Evolutionary conservation across 1,140 invertebrate genomes (phyloP).

Genomic region (Galendromus occidentalis): DNA sequence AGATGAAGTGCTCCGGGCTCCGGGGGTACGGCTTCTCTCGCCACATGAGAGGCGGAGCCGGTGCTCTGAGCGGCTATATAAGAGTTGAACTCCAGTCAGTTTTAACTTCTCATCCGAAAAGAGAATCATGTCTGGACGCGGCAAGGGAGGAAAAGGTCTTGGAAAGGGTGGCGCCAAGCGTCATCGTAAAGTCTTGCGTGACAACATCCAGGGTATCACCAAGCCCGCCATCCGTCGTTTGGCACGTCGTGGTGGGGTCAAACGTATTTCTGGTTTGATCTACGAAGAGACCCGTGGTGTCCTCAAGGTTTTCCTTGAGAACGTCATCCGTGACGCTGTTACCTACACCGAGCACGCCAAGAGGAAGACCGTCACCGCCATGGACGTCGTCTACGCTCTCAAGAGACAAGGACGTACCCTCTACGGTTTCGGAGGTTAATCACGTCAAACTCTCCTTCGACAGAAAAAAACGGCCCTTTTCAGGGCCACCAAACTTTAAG

Average conservation of each 20-base stretch:
- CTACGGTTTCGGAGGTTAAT: constrained; percentile 38
- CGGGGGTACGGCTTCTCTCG: too few species aligned
- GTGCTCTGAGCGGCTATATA: too few species aligned
- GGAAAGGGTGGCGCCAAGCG: constrained; percentile 29
- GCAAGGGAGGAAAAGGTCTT: constrained; percentile 30
- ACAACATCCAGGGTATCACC: constrained; percentile 53
- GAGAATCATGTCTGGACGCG: constrained; percentile 26
- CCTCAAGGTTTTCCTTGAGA: constrained; percentile 58
- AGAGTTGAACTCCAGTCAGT: too few species aligned
- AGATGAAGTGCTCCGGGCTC: too few species aligned
- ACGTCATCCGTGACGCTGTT: constrained; percentile 57
- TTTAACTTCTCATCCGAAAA: neutral
- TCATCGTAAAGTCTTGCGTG: constrained; percentile 35
- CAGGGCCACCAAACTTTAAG: constrained; percentile 23
- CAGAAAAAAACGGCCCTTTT: constrained; percentile 25
- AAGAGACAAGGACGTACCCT: constrained; percentile 53
- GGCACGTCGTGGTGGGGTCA: constrained; percentile 50
- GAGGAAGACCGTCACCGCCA: constrained; percentile 58
- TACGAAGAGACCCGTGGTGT: constrained; percentile 48
- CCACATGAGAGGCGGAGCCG: too few species aligned
- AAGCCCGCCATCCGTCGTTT: constrained; percentile 43
- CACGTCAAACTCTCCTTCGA: too few species aligned
- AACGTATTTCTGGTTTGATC: constrained; percentile 50
- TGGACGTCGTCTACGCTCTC: constrained; percentile 67
- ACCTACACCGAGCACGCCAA: constrained; percentile 65